phyloP scores from a whole-genome alignment of 2,888 invertebrate genomes.

The Limnephilus auricula region DNA sequence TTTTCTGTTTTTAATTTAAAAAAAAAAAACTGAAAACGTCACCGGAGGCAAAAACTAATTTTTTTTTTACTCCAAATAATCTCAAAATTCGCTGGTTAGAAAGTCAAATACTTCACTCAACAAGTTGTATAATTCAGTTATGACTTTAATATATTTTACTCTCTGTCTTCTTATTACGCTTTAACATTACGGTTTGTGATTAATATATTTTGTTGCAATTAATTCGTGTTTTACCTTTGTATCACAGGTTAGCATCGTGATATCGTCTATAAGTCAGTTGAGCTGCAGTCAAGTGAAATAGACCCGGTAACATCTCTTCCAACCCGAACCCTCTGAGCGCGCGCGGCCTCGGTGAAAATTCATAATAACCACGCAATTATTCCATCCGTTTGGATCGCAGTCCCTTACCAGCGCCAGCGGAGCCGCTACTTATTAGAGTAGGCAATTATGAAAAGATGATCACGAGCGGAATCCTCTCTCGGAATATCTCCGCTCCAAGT shows the following conservation, averaged over 20 bases:
- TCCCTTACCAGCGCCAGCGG: not conserved
- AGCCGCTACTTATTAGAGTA: conserved; percentile 39
- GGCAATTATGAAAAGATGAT: conserved; percentile 63
- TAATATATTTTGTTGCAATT: not conserved
- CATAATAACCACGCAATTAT: conserved; percentile 26
- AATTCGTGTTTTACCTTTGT: not conserved
- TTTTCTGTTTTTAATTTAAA: no score
- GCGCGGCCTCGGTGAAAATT: conserved; percentile 15
- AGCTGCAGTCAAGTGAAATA: not conserved
- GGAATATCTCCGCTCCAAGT: conserved; percentile 14
- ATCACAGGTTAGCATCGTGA: not conserved
- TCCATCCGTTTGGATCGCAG: conserved; percentile 30
- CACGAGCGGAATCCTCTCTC: conserved; percentile 50
- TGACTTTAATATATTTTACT: no score
- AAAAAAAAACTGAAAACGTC: no score
- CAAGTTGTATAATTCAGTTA: no score
- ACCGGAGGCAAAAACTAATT: no score
- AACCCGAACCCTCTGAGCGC: not conserved
- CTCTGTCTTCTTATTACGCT: no score
- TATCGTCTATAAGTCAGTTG: not conserved
- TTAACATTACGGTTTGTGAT: no score
- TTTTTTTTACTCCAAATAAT: no score
- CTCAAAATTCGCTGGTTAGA: no score
- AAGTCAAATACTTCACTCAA: no score
- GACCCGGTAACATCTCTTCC: not conserved